Evolutionary conservation across 2,888 invertebrate genomes (phyloP).

Genomic region (Tiphia femorata): DNA sequence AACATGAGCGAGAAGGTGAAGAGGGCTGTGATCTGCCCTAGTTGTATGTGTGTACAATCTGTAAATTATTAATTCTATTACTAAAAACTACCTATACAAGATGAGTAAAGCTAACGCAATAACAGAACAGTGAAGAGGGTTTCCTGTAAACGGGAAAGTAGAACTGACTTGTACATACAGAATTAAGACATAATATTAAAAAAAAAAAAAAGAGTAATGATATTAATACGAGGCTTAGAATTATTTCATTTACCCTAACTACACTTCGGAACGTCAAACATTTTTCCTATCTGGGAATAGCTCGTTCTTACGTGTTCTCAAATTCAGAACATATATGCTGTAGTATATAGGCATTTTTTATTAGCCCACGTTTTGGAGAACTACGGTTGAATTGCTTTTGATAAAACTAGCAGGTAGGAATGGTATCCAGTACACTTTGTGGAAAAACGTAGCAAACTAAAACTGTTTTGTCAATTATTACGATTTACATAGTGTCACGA

Average conservation of each 20-base stretch:
- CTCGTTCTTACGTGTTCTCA: background rate
- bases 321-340: too few species aligned
- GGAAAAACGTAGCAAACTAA: too few species aligned
- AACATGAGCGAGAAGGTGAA: conserved; percentile 36
- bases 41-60: conserved; percentile 61
- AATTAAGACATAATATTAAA: conserved; percentile 59
- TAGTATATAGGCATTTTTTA: too few species aligned
- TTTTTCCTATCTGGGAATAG: background rate
- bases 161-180: conserved; percentile 63
- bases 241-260: conserved; percentile 3
- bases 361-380: too few species aligned
- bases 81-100: conserved; percentile 27
- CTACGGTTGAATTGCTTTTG: too few species aligned
- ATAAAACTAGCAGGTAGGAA: too few species aligned
- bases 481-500: too few species aligned
- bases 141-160: conserved; percentile 33
- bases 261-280: too few species aligned
- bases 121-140: conserved; percentile 39
- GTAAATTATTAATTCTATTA: conserved; percentile 61
- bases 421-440: too few species aligned
- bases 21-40: conserved; percentile 19
- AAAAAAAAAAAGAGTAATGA: conserved; percentile 45
- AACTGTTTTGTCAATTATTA: too few species aligned
- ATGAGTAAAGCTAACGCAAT: conserved; percentile 46
- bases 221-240: conserved; percentile 48